Evolutionary conservation across 2,888 invertebrate species (phyloP), one percentile per base, ranked within the genome.

Genomic region (Willowsia nigromaculata): DNA sequence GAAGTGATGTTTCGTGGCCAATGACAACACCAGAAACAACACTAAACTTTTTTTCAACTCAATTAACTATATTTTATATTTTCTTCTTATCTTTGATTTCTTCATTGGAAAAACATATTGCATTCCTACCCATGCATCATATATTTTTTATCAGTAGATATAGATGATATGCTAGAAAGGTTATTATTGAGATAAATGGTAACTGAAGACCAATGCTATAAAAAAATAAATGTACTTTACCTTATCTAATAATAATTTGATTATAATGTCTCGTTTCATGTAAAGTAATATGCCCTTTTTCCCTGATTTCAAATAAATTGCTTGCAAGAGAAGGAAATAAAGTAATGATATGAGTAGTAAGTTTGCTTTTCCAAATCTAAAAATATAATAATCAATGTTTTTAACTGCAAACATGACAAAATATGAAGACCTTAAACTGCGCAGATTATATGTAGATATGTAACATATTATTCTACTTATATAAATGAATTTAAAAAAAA

Each of bases 1-100:
- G 88, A 88, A 88, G 59, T 74, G 82, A 83, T 81, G 82, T 59
- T 87, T 59, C 37, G 22, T 30, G 50, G 22, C 13, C 59, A 59
- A 80, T 40, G n/a, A 22, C 9, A 56, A 25, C n/a, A 43, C 9
- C 13, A 43, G 1, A 9, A 1, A 43, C 43, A 43, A 43, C n/a
- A n/a, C n/a, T n/a, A n/a, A n/a, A n/a, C n/a, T n/a, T n/a, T n/a
- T n/a, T n/a, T n/a, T n/a, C n/a, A n/a, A n/a, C n/a, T n/a, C n/a
- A n/a, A n/a, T n/a, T n/a, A n/a, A n/a, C n/a, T n/a, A n/a, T n/a
- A n/a, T n/a, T n/a, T n/a, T n/a, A n/a, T n/a, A n/a, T n/a, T n/a
- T n/a, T n/a, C n/a, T n/a, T n/a, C n/a, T n/a, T n/a, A n/a, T n/a
- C n/a, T n/a, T 43, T 43, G 43, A 43, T 43, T 43, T 43, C 43